Conservation (phyloP, 1,140 invertebrate species). For the Diorhabda elongata region DNA sequence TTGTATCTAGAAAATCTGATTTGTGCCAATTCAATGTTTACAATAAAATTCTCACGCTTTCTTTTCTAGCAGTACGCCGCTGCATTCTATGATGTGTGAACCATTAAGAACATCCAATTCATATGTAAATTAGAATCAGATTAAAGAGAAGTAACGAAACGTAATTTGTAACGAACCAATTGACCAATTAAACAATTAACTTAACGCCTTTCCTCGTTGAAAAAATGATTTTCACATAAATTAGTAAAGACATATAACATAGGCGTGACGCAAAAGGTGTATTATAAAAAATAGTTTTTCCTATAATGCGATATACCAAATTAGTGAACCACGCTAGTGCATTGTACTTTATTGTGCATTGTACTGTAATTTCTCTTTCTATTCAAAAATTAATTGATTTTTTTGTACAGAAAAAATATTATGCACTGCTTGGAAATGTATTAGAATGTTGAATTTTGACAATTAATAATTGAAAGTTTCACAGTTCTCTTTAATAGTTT, state of each 20-base stretch:
- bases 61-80: not conserved
- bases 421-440: too few species aligned
- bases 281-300: too few species aligned
- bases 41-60: not conserved
- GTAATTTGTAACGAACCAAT: constrained; percentile 12
- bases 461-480: too few species aligned
- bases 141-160: constrained; percentile 15
- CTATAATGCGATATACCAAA: too few species aligned
- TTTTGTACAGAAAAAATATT: too few species aligned
- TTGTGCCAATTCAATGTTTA: not conserved
- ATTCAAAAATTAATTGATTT: too few species aligned
- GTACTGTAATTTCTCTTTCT: too few species aligned
- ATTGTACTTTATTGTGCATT: too few species aligned
- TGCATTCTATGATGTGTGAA: constrained; percentile 13
- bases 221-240: constrained; percentile 23
- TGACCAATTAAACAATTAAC: constrained; percentile 23
- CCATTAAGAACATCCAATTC: constrained; percentile 9
- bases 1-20: too few species aligned
- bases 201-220: constrained; percentile 15
- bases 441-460: too few species aligned
- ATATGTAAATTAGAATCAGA: constrained; percentile 16
- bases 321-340: too few species aligned
- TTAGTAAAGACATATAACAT: constrained; percentile 26
- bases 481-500: too few species aligned
- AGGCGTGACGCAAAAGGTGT: not conserved